Evolutionary conservation across 2,113 vertebrate genomes (phyloP).

Genomic region (Diadophis punctatus): DNA sequence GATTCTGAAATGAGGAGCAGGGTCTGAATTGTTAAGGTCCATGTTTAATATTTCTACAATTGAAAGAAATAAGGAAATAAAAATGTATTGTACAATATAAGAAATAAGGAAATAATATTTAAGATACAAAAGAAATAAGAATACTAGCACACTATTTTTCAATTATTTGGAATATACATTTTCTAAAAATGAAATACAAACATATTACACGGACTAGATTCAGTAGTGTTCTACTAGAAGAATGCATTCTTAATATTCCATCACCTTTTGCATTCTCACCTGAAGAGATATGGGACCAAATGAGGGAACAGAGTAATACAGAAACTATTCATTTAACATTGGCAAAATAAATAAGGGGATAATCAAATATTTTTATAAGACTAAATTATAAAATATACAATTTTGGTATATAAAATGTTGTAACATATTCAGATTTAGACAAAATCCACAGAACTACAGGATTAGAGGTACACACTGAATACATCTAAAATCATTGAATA

Average conservation of each 20-base stretch:
- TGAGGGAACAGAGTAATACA: neutral
- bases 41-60: constrained; percentile 36
- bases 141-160: neutral
- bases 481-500: neutral
- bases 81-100: neutral
- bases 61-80: constrained; percentile 20
- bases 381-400: neutral
- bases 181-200: neutral
- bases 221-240: neutral
- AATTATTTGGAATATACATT: neutral
- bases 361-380: neutral
- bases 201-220: neutral
- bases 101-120: neutral
- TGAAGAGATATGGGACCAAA: neutral
- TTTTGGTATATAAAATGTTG: neutral
- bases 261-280: neutral
- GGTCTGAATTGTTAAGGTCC: constrained; percentile 49
- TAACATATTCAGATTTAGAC: neutral
- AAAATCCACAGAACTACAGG: neutral
- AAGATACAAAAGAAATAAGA: neutral
- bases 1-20: constrained; percentile 6
- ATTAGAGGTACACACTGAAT: neutral
- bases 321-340: neutral
- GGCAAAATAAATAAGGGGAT: neutral
- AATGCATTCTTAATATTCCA: neutral